A percentile compares a stretch with the other conserved stretches of the same genome.
These are phyloP conservation scores for Meghimatium bilineatum DNA, from an alignment of 2,888 invertebrate genomes.

Conservation along the genomic window DNA sequence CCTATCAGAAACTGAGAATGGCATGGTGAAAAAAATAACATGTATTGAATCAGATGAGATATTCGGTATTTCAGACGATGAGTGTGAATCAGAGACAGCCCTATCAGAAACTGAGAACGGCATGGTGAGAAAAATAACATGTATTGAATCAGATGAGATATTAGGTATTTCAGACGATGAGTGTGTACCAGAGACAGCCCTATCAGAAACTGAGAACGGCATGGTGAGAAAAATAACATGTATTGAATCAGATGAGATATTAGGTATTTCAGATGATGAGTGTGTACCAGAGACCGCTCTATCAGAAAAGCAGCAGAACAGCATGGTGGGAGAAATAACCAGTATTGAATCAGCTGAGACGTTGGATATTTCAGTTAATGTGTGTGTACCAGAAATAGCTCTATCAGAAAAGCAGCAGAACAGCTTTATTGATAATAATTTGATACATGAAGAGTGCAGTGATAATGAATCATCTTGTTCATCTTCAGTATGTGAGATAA, in stretches of 20 bases:
- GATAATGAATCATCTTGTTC: not conserved
- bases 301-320: not conserved
- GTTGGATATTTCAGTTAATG: conserved; percentile 20
- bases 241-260: not conserved
- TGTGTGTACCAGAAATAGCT: not conserved
- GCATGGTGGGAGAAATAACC: no score
- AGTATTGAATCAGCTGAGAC: no score
- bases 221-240: no score
- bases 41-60: not conserved
- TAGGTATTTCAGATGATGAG: conserved; percentile 31
- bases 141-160: no score
- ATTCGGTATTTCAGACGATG: conserved; percentile 29
- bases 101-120: no score
- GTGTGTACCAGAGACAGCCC: not conserved
- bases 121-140: no score
- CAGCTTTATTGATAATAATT: no score
- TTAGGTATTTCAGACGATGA: conserved; percentile 31
- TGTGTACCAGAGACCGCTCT: not conserved
- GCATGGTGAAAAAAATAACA: no score
- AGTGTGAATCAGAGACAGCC: not conserved
- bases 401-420: not conserved
- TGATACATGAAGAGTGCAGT: not conserved
- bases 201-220: no score
- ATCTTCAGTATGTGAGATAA: conserved; percentile 24
- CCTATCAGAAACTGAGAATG: no score